Conservation (phyloP, 2,113 vertebrate genomes). For the Rallus limicola region DNA sequence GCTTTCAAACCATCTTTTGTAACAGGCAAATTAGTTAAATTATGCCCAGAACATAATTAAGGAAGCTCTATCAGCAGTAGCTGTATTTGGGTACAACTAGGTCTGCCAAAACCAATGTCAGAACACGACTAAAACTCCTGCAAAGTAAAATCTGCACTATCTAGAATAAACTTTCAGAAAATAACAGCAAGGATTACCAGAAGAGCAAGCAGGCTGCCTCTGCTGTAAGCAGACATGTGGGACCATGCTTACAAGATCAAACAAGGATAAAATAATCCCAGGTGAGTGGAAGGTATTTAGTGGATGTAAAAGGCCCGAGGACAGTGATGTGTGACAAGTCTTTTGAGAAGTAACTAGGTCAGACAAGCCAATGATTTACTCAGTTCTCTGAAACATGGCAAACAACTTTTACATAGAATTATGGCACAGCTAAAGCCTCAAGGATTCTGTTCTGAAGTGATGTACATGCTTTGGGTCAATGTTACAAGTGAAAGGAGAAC, state of each 20-base stretch:
- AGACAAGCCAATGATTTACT: background rate
- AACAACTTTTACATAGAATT: background rate
- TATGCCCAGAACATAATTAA: background rate
- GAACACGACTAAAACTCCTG: background rate
- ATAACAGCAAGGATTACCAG: background rate
- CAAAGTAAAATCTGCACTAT: background rate
- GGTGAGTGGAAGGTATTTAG: constrained; percentile 19
- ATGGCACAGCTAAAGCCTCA: background rate
- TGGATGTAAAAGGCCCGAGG: background rate
- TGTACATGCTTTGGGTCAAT: background rate
- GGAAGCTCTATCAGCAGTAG: background rate
- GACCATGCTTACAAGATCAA: background rate
- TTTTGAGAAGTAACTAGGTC: constrained; percentile 26
- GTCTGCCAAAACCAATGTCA: background rate
- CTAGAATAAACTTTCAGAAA: background rate
- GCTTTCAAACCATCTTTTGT: background rate
- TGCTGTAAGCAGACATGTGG: background rate
- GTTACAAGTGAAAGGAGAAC: background rate
- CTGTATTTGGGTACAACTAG: background rate
- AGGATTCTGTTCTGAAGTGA: background rate
- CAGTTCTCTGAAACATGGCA: background rate
- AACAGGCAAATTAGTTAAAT: background rate
- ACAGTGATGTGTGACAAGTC: background rate
- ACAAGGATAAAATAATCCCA: background rate
- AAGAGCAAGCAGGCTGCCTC: background rate